A percentile compares a stretch with the other conserved stretches of the same genome.
These are phyloP conservation scores for Euleptes europaea DNA, from an alignment of 2,113 vertebrate species.

Conservation along the genomic window DNA sequence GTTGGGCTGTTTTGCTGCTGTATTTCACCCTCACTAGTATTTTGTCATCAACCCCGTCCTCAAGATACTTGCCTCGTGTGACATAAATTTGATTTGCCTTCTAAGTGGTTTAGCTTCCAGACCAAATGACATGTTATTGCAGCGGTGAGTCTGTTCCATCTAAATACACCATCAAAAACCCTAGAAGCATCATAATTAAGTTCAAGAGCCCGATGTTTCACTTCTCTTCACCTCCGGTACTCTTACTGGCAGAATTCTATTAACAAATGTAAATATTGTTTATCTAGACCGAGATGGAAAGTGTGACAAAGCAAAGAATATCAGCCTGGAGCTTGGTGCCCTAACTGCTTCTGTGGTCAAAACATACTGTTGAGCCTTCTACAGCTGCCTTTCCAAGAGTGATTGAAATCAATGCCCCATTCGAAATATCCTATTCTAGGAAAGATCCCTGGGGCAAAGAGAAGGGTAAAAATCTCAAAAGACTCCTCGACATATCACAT, in stretches of 20 bases:
- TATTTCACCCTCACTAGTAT: not conserved
- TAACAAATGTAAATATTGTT: conserved; percentile 47
- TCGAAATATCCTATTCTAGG: too few species aligned
- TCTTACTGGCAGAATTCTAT: conserved; percentile 49
- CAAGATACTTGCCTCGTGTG: not conserved
- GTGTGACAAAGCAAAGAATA: too few species aligned
- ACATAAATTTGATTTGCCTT: not conserved
- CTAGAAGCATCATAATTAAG: conserved; percentile 50
- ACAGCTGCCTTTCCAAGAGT: too few species aligned
- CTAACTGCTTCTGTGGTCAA: too few species aligned
- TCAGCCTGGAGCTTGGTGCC: too few species aligned
- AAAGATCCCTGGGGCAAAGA: too few species aligned
- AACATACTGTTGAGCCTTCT: too few species aligned
- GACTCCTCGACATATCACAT: too few species aligned
- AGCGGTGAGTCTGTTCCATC: conserved; percentile 15
- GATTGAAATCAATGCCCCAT: too few species aligned
- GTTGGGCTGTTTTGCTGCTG: not conserved
- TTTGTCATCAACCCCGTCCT: not conserved
- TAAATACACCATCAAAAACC: conserved; percentile 44
- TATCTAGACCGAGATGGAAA: not conserved
- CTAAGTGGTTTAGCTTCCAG: not conserved
- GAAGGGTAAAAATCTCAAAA: too few species aligned
- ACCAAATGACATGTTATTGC: not conserved
- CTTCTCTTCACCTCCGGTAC: conserved; percentile 27
- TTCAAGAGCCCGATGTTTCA: conserved; percentile 45